Base-by-base conservation (phyloP, 2,113 vertebrate species). In the Macquaria ambigua region DNA sequence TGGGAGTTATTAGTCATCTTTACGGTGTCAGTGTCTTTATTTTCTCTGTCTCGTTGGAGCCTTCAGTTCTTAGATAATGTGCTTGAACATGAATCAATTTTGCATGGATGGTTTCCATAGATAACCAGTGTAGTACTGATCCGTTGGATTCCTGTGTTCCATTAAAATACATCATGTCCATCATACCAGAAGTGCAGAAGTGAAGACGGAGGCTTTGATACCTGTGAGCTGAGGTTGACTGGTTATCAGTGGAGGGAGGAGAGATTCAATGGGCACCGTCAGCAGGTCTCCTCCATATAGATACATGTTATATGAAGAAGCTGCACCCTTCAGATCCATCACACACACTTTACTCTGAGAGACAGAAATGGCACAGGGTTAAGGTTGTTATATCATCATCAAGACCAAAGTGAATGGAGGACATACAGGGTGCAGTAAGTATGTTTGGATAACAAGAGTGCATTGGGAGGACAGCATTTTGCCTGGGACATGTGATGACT, bases 211-310 rank as follows among this genome's bases (percentile, higher is more conserved):
- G 31, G 41, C 16, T 15, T 48, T 56, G 8, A 15, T 93, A 98
- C 97, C 97, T 95, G 84, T 64, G 70, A 39, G 21, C 4, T 34
- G 90, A 1, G 93, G 66, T 1, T 69, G 58, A 46, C 55, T 81
- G 0, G 28, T 8, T 15, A 37, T 1, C 0, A 94, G 81, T 1
- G 72, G 78, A 0, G 90, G 91, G 1, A 96, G 92, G 83, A 97
- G 89, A 11, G 97, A 97, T 86, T 98, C 97, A 3, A 95, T 6
- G 0, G 97, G 93, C 63, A 95, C 95, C 0, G 95, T 95, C 25
- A 97, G 90, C 0, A 87, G 92, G 72, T 96, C 92, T 2, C 96
- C 97, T 3, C 97, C 98, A 81, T 95, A 90, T 63, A 99, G 93
- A 46, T 96, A 98, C 96, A 97, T 95, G 21, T 90, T 94, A 63